Evolutionary conservation across 1,140 invertebrate species (phyloP), one percentile per base, ranked within the genome.

Genomic region (Branchinecta lindahli): DNA sequence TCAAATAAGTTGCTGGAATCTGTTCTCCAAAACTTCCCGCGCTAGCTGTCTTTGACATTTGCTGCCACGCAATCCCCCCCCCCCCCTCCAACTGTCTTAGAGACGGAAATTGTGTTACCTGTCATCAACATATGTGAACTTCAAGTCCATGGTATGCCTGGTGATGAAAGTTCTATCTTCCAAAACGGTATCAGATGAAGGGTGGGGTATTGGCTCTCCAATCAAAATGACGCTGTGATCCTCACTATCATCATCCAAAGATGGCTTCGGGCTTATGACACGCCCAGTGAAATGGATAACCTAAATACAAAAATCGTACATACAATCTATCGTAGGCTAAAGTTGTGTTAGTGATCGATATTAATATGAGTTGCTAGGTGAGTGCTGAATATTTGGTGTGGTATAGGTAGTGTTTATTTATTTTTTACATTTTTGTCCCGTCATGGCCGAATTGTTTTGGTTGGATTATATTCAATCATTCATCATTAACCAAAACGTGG

Each of bases 121-220:
- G 72, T 95, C 91, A 81, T 96, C 93, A 72, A 88, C 90, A 77
- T 93, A 92, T 15, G 89, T 92, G 77, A 94, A 95, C 77, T 91
- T 93, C 92, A 96, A 95, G 77, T 93, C 91, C 75, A 94, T 83
- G 75, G 85, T 89, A 78, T 96, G 93, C 77, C 92, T 91, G 10
- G 89, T 92, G 18, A 96, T 81, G 80, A 97, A 96, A 0, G 91
- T 94, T 74, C 91, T 88, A 72, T 90, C 91, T 68, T 96, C 79
- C 7, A 91, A 91, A 71, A 90, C 85, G 78, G 96, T 92, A 73
- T 95, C 94, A 75, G 94, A 93, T 12, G 90, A 89, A 0, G 93
- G 93, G 82, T 96, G 91, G 5, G 91, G 90, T 75, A 96, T 92
- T 0, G 92, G 91, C 73, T 91, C 85, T 8, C 87, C 92, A 66